Evolutionary conservation across 2,797 vertebrate genomes (phyloP), one percentile per base, ranked within the genome.

Genomic region (Mormyrops boulengeri): DNA sequence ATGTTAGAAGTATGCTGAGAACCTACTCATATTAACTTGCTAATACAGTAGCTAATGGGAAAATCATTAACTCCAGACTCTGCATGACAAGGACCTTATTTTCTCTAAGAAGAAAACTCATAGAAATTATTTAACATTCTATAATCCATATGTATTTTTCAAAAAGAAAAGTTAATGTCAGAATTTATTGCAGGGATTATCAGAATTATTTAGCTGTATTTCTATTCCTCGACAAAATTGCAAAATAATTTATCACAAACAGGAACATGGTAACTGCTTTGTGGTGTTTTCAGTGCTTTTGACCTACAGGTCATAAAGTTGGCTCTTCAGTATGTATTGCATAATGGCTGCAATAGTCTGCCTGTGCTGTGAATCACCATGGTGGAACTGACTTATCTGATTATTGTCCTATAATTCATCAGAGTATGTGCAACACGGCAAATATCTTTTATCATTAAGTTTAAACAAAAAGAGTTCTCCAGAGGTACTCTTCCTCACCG

Each of bases 331-430:
- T 85, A 53, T 85, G 47, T 12, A 38, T 82, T 38, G 44, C 57
- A 38, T 89, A 89, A 89, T 44, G 55, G 82, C 57, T 90, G 85
- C 62, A 49, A 38, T 66, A 73, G 84, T 90, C 80, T 92, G 26
- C 22, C 91, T 88, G 92, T 92, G 91, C 86, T 87, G 91, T 91
- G 90, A 90, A 91, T 89, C 90, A 91, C 93, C 90, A 88, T 49
- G 90, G 93, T 93, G 90, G 93, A 92, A 88, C 89, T 91, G 91
- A 91, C 91, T 90, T 92, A 90, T 92, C 92, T 93, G 92, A 94
- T 94, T 91, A 94, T 92, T 91, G 90, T 93, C 92, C 91, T 91
- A 93, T 89, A 94, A 95, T 92, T 91, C 94, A 93, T 94, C 94
- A 94, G 93, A 95, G 93, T 92, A 93, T 92, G 89, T 91, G 89